Evolutionary conservation across 64 coral and sea anemone species (phyloP).

Genomic region (Pocillopora damicornis): DNA sequence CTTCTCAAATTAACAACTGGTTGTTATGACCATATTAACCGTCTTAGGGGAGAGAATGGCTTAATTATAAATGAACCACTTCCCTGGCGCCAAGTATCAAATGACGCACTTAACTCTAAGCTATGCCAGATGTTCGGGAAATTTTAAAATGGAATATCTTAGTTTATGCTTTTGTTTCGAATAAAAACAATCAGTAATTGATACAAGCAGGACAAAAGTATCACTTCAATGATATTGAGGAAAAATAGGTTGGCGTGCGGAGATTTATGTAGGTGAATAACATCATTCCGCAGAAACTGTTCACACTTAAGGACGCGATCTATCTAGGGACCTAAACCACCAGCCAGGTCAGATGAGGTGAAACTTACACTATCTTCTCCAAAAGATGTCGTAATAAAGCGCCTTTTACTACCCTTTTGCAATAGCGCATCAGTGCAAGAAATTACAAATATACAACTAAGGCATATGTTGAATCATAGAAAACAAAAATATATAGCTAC

Average conservation of each 20-base stretch:
- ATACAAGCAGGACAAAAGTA: neutral
- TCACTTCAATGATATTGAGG: neutral
- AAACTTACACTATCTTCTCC: neutral
- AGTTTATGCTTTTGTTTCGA: neutral
- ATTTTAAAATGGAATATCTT: conserved; percentile 14
- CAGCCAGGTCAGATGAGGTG: neutral
- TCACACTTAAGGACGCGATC: neutral
- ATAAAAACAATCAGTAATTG: neutral
- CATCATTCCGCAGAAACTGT: neutral
- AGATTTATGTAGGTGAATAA: neutral
- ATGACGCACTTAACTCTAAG: neutral
- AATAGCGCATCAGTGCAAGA: no score
- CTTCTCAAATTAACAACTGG: conserved; percentile 1
- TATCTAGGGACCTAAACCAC: neutral
- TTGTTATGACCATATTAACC: neutral
- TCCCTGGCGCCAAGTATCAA: neutral
- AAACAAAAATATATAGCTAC: neutral
- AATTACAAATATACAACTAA: no score
- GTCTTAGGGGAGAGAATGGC: neutral
- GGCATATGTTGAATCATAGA: neutral
- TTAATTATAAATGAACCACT: conserved; percentile 10
- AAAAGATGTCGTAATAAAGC: neutral
- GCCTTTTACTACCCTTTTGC: neutral
- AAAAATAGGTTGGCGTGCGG: neutral
- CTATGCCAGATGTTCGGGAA: neutral